Percentiles rank a stretch among this genome's conserved stretches.
Evolutionary conservation across 1,140 invertebrate genomes (phyloP).

Genomic region (Dreissena polymorpha): DNA sequence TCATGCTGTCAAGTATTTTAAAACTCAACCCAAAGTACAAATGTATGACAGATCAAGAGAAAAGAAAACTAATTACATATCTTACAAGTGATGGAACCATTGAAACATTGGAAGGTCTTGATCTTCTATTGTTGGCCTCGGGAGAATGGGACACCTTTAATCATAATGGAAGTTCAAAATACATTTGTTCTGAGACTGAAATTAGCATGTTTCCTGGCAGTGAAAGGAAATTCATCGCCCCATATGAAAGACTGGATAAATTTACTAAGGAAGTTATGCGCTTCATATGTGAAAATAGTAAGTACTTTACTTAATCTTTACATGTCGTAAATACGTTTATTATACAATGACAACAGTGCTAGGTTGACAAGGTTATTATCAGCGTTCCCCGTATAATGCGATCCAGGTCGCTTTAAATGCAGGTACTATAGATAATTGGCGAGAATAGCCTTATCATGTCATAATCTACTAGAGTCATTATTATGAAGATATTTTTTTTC

Average conservation of each 20-base stretch:
- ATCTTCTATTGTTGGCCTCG: conserved; percentile 17
- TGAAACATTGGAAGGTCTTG: background rate
- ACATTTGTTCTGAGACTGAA: background rate
- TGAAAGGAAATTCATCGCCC: background rate
- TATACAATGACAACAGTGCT: too few relatives aligned
- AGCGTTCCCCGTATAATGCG: too few relatives aligned
- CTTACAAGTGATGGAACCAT: background rate
- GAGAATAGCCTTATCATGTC: too few relatives aligned
- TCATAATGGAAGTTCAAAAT: background rate
- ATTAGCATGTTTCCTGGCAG: conserved; percentile 11
- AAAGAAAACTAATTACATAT: background rate
- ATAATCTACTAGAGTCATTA: too few relatives aligned
- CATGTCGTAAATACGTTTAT: too few relatives aligned
- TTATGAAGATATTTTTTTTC: too few relatives aligned
- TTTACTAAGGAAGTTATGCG: too few relatives aligned
- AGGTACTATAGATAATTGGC: too few relatives aligned
- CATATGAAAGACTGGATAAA: background rate
- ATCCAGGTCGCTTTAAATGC: too few relatives aligned
- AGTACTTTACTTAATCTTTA: background rate
- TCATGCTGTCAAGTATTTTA: background rate
- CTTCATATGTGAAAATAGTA: too few relatives aligned
- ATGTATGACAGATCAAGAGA: background rate
- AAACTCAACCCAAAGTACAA: background rate
- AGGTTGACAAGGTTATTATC: too few relatives aligned
- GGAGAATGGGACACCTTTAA: conserved; percentile 17